Evolutionary conservation across 2,797 vertebrate species (phyloP), one percentile per base, ranked within the genome.

Genomic region (Perodicticus potto): DNA sequence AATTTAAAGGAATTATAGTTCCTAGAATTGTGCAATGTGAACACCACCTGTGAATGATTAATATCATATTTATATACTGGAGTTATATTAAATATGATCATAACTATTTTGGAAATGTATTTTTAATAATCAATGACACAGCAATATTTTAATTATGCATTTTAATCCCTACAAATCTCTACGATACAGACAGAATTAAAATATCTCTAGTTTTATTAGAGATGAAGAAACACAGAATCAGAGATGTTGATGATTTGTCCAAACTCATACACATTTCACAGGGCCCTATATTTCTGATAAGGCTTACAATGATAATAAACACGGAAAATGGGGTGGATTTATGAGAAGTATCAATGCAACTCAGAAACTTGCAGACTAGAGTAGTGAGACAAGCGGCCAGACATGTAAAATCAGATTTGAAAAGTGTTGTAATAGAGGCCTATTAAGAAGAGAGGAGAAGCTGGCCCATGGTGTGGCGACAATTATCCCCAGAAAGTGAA

Each of bases 141-240:
- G 2, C 76, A 25, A 84, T 70, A 34, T 83, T 96, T 0, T 34
- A 70, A 23, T 77, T 53, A 23, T 23, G 1, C 7, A 70, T 55
- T 49, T n/a, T 84, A 73, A 82, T 89, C 8, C 40, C 90, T 73
- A 40, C 13, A 80, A 78, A 96, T 43, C 7, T 69, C 29, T 57
- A 8, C 25, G 1, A 11, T 19, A 78, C 17, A 49, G 5, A 83
- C 7, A 61, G 29, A 94, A 74, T 11, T 69, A 2, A 86, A 89
- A 34, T 32, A 49, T 11, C 49, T 86, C 40, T 7, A 0, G 80
- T 89, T 83, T 32, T 3, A n/a, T 45, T 74, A 67, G 83, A 80
- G n/a, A 29, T 84, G 22, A 55, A 23, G 9, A 92, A 88, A 84
- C 37, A 80, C 45, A 77, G 22, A 84, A 76, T 59, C n/a, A 61